Evolutionary conservation across 2,888 invertebrate species (phyloP).

Genomic region (Mantis religiosa): DNA sequence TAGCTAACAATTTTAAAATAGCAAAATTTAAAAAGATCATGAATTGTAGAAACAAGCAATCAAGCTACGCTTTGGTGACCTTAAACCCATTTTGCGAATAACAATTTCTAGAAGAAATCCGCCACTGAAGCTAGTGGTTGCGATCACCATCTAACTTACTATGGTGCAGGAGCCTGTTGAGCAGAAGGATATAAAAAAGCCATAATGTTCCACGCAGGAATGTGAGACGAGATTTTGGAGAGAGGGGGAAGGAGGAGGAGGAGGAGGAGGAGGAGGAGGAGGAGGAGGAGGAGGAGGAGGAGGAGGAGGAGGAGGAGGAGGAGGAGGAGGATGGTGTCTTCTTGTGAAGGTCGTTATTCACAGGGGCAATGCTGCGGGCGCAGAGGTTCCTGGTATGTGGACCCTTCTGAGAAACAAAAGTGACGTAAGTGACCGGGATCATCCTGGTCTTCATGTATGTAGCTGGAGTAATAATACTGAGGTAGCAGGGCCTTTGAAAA

Average conservation of each 20-base stretch:
- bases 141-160: constrained; percentile 5
- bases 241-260: not conserved
- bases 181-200: constrained; percentile 10
- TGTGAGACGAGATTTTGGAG: not conserved
- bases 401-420: not conserved
- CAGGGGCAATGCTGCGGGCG: constrained; percentile 2
- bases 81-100: too few species aligned
- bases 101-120: not conserved
- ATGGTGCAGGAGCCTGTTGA: not conserved
- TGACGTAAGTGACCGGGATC: not conserved
- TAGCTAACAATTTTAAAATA: too few species aligned
- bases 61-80: too few species aligned
- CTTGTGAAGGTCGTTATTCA: constrained; percentile 13
- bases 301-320: too few species aligned
- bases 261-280: too few species aligned
- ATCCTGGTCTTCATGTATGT: not conserved
- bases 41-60: too few species aligned
- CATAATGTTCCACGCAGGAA: constrained; percentile 15
- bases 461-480: not conserved
- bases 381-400: not conserved
- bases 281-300: too few species aligned
- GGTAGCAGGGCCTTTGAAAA: not conserved
- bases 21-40: too few species aligned
- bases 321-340: not conserved
- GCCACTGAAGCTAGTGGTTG: not conserved